Percentiles rank a stretch among this genome's conserved stretches.
Conservation (phyloP, 2,113 vertebrate genomes). For the Poeciliopsis turrubarensis region DNA sequence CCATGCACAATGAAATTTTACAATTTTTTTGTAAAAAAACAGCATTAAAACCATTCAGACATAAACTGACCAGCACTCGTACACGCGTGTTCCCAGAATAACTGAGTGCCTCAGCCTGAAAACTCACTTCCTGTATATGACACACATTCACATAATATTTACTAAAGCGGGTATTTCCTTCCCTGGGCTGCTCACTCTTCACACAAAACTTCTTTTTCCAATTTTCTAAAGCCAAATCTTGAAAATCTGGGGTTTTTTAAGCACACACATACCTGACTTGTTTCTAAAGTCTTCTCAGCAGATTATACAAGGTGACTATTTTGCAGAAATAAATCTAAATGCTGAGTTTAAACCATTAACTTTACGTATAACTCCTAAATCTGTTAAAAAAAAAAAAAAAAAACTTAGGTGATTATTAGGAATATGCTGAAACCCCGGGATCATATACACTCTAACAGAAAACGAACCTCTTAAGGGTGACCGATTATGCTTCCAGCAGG, state of each 20-base stretch:
- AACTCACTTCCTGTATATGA: slow-evolving; percentile 60
- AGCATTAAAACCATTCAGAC: background rate
- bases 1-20: background rate
- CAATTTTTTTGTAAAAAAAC: slow-evolving; percentile 13
- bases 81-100: slow-evolving; percentile 5
- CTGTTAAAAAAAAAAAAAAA: background rate
- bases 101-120: slow-evolving; percentile 13
- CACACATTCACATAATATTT: slow-evolving; percentile 54
- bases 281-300: no score
- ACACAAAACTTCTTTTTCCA: slow-evolving; percentile 51
- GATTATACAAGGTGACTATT: background rate
- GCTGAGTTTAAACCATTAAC: background rate
- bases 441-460: no score
- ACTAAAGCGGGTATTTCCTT: slow-evolving; percentile 75
- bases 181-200: slow-evolving; percentile 63
- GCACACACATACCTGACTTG: no score
- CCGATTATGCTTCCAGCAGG: no score
- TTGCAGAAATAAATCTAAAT: background rate
- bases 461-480: no score
- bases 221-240: slow-evolving; percentile 5
- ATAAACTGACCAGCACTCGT: background rate
- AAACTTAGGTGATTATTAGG: background rate
- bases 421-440: background rate
- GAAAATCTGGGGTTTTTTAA: background rate
- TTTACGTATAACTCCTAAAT: background rate